Conservation (phyloP, 2,888 invertebrate species). For the Cephus runcator region DNA sequence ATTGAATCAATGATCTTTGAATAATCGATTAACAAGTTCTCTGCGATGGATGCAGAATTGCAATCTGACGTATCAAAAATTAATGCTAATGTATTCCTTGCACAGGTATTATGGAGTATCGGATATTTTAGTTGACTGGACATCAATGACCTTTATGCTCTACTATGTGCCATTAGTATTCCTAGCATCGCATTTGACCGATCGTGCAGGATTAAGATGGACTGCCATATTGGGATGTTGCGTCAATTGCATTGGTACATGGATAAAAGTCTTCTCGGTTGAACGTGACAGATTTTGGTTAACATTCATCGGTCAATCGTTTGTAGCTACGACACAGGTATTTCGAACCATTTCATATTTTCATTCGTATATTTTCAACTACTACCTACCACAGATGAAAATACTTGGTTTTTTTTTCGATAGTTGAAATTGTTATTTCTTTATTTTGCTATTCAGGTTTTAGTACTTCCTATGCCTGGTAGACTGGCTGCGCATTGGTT, state of each 20-base stretch:
- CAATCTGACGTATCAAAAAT: background rate
- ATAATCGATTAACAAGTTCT: background rate
- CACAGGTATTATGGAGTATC: conserved; percentile 63
- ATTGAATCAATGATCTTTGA: background rate
- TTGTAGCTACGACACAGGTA: conserved; percentile 62
- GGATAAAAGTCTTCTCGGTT: conserved; percentile 73
- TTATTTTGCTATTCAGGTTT: conserved; percentile 66
- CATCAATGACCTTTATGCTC: conserved; percentile 76
- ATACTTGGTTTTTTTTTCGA: no score
- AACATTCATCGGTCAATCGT: conserved; percentile 71
- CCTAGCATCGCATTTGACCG: conserved; percentile 67
- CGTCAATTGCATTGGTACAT: conserved; percentile 72
- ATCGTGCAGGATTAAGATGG: conserved; percentile 68
- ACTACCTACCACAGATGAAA: no score
- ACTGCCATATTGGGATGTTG: conserved; percentile 68
- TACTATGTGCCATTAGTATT: conserved; percentile 75
- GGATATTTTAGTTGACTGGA: conserved; percentile 70
- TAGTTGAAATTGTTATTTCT: conserved; percentile 50
- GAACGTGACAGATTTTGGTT: conserved; percentile 71
- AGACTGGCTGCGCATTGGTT: conserved; percentile 78
- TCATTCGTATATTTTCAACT: no score
- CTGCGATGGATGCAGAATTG: background rate
- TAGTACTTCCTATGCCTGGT: conserved; percentile 75
- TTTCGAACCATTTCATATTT: background rate
- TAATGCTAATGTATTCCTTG: background rate